Percentiles rank a stretch among this genome's conserved stretches.
These are phyloP conservation scores for Drosophila borborema DNA, from an alignment of 2,888 invertebrate genomes.

Conservation along the genomic window DNA sequence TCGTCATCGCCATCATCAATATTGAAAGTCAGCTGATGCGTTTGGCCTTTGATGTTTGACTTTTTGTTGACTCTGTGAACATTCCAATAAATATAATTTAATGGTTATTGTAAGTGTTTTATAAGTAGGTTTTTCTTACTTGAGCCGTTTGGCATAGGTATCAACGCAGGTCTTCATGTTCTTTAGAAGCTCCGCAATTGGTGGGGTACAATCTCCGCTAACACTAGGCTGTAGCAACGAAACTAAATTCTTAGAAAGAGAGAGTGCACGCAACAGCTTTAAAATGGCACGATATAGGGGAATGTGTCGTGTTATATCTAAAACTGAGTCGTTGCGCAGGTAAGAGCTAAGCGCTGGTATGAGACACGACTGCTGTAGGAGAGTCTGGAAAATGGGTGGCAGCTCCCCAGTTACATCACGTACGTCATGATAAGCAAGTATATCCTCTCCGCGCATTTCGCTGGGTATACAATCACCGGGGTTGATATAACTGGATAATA, in stretches of 20 bases:
- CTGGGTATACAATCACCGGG: slow-evolving; percentile 87
- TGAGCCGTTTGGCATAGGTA: slow-evolving; percentile 94
- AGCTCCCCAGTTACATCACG: slow-evolving; percentile 86
- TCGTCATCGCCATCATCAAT: slow-evolving; percentile 93
- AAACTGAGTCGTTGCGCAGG: slow-evolving; percentile 96
- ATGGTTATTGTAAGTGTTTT: background rate
- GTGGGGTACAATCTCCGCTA: slow-evolving; percentile 86
- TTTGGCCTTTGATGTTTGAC: slow-evolving; percentile 86
- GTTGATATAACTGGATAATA: slow-evolving; percentile 95
- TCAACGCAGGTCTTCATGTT: slow-evolving; percentile 97
- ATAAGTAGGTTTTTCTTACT: slow-evolving; percentile 85
- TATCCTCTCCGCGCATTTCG: slow-evolving; percentile 83
- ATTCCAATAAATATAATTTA: background rate
- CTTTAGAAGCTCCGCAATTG: slow-evolving; percentile 91
- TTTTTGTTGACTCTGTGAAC: slow-evolving; percentile 88
- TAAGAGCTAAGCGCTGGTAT: slow-evolving; percentile 95
- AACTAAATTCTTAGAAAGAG: slow-evolving; percentile 87
- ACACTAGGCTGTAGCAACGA: slow-evolving; percentile 88
- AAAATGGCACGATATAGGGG: slow-evolving; percentile 95
- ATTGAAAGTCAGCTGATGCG: slow-evolving; percentile 84
- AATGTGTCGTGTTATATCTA: slow-evolving; percentile 98
- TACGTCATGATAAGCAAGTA: slow-evolving; percentile 84
- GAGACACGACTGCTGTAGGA: slow-evolving; percentile 93
- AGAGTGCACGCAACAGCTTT: slow-evolving; percentile 91
- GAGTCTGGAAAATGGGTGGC: slow-evolving; percentile 90